Conservation (phyloP, 2,888 invertebrate species). For the Drosophila pegasa region DNA sequence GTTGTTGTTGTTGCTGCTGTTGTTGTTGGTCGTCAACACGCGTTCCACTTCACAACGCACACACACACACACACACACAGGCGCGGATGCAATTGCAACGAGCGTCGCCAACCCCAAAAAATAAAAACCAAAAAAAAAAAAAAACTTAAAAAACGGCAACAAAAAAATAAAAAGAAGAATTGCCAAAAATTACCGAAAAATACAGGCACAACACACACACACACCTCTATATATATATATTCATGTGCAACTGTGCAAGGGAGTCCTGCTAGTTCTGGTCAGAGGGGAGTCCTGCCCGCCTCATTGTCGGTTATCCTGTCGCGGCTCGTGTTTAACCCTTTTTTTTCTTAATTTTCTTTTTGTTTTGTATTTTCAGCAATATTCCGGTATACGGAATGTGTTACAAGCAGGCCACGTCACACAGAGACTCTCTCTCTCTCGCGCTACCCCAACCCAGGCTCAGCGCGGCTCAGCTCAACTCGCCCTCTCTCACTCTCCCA, state of each 20-base stretch:
- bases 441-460: slow-evolving; percentile 19
- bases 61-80: slow-evolving; percentile 28
- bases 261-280: slow-evolving; percentile 29
- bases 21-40: slow-evolving; percentile 51
- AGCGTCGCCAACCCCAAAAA: slow-evolving; percentile 70
- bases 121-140: slow-evolving; percentile 35
- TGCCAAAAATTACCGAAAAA: slow-evolving; percentile 71
- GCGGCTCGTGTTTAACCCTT: slow-evolving; percentile 72
- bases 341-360: slow-evolving; percentile 36
- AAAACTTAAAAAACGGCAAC: slow-evolving; percentile 39
- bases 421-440: slow-evolving; percentile 10
- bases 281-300: slow-evolving; percentile 14
- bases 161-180: slow-evolving; percentile 58
- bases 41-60: slow-evolving; percentile 80
- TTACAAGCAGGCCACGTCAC: slow-evolving; percentile 69
- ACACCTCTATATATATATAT: not conserved
- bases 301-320: slow-evolving; percentile 67
- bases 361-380: slow-evolving; percentile 31
- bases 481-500: not conserved
- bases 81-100: slow-evolving; percentile 69
- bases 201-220: slow-evolving; percentile 41
- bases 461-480: slow-evolving; percentile 6
- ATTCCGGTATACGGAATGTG: slow-evolving; percentile 61
- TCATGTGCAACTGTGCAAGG: slow-evolving; percentile 7
- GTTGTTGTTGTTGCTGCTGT: slow-evolving; percentile 25